Conservation (phyloP, 2,113 vertebrate species). For the Chauna torquata region DNA sequence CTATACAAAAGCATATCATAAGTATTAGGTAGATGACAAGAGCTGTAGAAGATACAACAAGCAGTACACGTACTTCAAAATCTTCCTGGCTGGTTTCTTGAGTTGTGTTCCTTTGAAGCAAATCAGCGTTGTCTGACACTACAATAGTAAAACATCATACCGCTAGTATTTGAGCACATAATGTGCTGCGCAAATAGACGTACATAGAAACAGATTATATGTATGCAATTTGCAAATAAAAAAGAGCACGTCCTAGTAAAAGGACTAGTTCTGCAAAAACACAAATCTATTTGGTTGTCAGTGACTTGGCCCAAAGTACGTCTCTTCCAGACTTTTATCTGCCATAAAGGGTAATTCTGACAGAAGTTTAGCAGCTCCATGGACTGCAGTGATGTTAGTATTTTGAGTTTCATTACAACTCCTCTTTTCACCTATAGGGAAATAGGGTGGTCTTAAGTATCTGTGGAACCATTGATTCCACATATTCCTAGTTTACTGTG, state of each 20-base stretch:
- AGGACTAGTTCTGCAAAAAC: not conserved
- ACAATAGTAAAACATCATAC: not conserved
- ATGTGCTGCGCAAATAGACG: not conserved
- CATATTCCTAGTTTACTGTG: not conserved
- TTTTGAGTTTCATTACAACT: not conserved
- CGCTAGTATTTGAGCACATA: not conserved
- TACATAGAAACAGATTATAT: not conserved
- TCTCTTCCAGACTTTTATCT: not conserved
- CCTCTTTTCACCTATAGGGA: not conserved
- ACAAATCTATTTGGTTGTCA: not conserved
- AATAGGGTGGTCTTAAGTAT: not conserved
- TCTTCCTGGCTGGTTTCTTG: not conserved
- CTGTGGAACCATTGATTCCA: too few relatives aligned
- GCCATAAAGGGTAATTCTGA: not conserved
- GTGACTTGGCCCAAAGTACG: not conserved
- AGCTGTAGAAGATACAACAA: not conserved
- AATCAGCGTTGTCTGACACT: not conserved
- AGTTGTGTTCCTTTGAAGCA: not conserved
- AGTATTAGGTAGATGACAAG: not conserved
- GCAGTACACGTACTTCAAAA: not conserved
- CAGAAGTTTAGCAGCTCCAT: not conserved
- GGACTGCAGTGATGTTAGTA: not conserved
- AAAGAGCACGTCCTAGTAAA: not conserved
- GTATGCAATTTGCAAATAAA: not conserved
- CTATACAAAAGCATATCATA: not conserved